Conservation (phyloP, 1,140 invertebrate species). For the Andrena cerasifolii region DNA sequence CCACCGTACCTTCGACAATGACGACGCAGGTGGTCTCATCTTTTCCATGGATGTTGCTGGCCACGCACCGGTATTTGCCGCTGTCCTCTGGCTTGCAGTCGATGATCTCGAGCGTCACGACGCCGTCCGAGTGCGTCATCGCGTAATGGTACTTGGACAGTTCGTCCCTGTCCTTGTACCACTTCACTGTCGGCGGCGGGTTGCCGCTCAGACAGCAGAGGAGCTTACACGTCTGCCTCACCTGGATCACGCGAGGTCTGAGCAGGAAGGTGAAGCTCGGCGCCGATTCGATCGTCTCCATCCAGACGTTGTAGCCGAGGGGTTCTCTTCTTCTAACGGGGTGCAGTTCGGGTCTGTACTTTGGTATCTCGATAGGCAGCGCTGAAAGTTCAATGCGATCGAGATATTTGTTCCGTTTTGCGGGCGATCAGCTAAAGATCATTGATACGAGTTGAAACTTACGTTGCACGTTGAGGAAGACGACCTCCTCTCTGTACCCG, state of each 20-base stretch:
- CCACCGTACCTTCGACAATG: conserved; percentile 96
- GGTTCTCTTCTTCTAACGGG: conserved; percentile 90
- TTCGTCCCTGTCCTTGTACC: conserved; percentile 97
- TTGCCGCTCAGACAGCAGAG: conserved; percentile 97
- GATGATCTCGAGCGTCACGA: conserved; percentile 97
- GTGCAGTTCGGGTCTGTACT: conserved; percentile 89
- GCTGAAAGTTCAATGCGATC: conserved; percentile 82
- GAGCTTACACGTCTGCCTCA: conserved; percentile 96
- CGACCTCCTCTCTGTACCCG: conserved; percentile 97
- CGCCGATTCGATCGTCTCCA: conserved; percentile 93
- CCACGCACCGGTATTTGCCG: conserved; percentile 97
- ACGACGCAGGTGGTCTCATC: conserved; percentile 98
- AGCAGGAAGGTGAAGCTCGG: conserved; percentile 98
- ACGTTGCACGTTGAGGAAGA: conserved; percentile 99
- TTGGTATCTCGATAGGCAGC: conserved; percentile 90
- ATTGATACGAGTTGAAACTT: conserved; percentile 37
- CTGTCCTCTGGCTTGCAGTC: conserved; percentile 97
- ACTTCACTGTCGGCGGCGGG: conserved; percentile 94
- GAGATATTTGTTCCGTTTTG: not conserved
- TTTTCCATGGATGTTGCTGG: conserved; percentile 94
- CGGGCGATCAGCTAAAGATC: too few species aligned
- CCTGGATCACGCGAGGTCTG: conserved; percentile 98
- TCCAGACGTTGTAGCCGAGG: conserved; percentile 92
- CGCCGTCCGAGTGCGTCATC: conserved; percentile 95
- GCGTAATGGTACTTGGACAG: conserved; percentile 95